Percentiles rank a stretch among this genome's conserved stretches.
phyloP scores from a whole-genome alignment of 2,888 invertebrate species.

The Drosophila limbata region DNA sequence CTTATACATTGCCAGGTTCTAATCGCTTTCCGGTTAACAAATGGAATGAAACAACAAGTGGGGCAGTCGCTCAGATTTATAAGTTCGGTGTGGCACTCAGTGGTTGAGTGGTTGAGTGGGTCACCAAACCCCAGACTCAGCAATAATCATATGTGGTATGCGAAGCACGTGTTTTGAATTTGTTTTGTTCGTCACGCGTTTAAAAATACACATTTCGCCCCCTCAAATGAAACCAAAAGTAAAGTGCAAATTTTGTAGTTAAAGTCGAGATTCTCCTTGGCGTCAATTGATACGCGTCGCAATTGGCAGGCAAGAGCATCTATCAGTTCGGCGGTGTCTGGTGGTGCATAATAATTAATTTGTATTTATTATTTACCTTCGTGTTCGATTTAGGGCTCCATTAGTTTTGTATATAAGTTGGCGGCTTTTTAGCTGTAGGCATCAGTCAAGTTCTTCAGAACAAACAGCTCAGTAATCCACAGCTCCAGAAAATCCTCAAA shows the following conservation, averaged over 20 bases:
- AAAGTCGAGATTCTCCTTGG: conserved; percentile 69
- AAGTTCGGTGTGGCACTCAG: conserved; percentile 27
- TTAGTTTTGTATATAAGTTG: conserved; percentile 72
- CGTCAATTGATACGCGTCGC: conserved; percentile 49
- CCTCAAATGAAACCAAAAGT: conserved; percentile 75
- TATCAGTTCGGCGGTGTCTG: conserved; percentile 27
- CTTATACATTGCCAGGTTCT: conserved; percentile 77
- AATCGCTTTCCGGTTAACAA: conserved; percentile 55
- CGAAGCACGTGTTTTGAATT: conserved; percentile 46
- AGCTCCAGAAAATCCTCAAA: conserved; percentile 32
- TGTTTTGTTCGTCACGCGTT: conserved; percentile 64
- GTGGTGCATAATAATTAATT: conserved; percentile 57
- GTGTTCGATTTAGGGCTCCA: conserved; percentile 27
- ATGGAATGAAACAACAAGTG: conserved; percentile 73
- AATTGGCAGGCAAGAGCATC: conserved; percentile 52
- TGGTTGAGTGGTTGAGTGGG: conserved; percentile 50
- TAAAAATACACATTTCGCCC: conserved; percentile 63
- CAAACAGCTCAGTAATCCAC: conserved; percentile 48
- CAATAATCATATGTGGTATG: conserved; percentile 35
- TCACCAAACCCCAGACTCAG: conserved; percentile 33
- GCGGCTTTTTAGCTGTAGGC: conserved; percentile 29
- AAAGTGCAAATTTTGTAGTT: conserved; percentile 51
- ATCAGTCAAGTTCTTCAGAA: conserved; percentile 81
- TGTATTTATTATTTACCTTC: conserved; percentile 38
- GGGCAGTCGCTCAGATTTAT: conserved; percentile 68